A percentile compares a stretch with the other conserved stretches of the same genome.
phyloP scores from a whole-genome alignment of 2,113 vertebrate species.

The Acrocephalus kingi region DNA sequence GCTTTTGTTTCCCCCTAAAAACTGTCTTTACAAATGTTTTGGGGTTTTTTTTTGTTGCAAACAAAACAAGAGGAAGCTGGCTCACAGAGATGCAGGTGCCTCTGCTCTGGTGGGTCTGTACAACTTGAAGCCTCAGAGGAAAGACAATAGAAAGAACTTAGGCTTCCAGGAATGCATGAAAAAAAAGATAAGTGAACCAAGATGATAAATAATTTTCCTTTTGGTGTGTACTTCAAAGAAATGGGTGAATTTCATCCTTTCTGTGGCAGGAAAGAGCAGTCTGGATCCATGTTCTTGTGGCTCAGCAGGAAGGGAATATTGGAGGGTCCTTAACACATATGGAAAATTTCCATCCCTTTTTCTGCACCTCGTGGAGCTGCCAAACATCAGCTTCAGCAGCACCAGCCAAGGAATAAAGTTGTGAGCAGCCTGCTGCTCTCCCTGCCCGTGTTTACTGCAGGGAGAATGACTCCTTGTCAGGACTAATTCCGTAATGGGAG shows the following conservation, averaged over 20 bases:
- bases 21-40: neutral
- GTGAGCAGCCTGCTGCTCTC: neutral
- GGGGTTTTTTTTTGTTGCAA: neutral
- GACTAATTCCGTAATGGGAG: neutral
- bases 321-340: neutral
- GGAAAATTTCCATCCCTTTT: neutral
- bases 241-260: neutral
- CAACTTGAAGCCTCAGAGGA: neutral
- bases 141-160: neutral
- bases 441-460: neutral
- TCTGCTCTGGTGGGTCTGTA: neutral
- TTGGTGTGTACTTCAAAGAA: neutral
- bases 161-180: neutral
- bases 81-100: neutral
- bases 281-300: neutral
- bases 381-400: neutral
- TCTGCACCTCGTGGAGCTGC: neutral
- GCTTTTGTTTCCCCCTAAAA: neutral
- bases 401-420: neutral
- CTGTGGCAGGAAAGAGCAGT: neutral
- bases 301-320: neutral
- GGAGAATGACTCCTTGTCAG: constrained; percentile 49
- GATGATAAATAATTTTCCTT: neutral
- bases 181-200: neutral
- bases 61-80: neutral